Percentiles rank a stretch among this genome's conserved stretches.
Evolutionary conservation across 2,888 invertebrate genomes (phyloP).

Genomic region (Didymodactylos carnosus): DNA sequence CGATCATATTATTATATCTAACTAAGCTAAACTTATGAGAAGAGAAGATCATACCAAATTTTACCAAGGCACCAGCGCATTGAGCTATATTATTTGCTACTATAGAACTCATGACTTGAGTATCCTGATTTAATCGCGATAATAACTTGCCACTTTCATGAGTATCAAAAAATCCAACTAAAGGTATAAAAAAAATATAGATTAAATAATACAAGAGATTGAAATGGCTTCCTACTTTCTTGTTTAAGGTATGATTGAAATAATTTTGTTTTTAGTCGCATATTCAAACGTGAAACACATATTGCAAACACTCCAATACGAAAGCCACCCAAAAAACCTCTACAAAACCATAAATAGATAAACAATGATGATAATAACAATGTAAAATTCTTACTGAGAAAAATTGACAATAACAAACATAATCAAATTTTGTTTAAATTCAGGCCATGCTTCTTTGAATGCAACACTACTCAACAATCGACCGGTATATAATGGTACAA

Average conservation of each 20-base stretch:
- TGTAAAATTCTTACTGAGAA: not conserved
- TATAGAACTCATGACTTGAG: constrained; percentile 31
- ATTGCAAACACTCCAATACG: constrained; percentile 31
- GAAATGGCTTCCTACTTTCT: too few species aligned
- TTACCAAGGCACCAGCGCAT: not conserved
- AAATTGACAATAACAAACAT: constrained; percentile 9
- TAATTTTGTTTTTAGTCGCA: constrained; percentile 25
- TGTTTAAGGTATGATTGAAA: not conserved
- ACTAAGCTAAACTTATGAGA: not conserved
- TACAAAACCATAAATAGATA: constrained; percentile 7
- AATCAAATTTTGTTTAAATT: constrained; percentile 19
- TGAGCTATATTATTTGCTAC: not conserved
- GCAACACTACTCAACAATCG: constrained; percentile 34
- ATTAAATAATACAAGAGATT: too few species aligned
- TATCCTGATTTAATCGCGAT: constrained; percentile 35
- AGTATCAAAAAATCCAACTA: constrained; percentile 28
- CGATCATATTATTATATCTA: not conserved
- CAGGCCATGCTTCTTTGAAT: constrained; percentile 26
- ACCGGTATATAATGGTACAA: constrained; percentile 34
- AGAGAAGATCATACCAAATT: too few species aligned
- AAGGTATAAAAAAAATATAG: too few species aligned
- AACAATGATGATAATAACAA: not conserved
- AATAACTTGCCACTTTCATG: constrained; percentile 34
- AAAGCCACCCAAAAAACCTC: constrained; percentile 28
- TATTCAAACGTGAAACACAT: constrained; percentile 26